These are phyloP conservation scores for human (Homo sapiens) DNA, from an alignment of 2,113 vertebrate species.

Conservation along the genomic window DNA sequence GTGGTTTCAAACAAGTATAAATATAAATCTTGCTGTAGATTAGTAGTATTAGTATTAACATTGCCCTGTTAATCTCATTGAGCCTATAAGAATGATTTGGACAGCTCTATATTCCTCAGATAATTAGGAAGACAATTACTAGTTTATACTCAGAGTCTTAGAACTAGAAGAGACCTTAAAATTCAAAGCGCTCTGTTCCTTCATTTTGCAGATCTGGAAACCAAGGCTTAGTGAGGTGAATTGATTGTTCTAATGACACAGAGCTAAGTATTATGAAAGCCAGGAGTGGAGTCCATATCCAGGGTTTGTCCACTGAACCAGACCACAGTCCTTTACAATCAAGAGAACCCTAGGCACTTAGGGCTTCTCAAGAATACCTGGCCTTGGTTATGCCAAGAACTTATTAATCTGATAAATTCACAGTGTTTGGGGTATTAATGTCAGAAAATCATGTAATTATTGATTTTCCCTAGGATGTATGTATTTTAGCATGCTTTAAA, in stretches of 20 bases:
- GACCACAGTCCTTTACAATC: background rate
- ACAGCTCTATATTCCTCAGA: background rate
- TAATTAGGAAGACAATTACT: background rate
- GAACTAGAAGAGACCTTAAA: background rate
- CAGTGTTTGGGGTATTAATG: background rate
- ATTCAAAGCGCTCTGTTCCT: background rate
- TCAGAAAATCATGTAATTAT: background rate
- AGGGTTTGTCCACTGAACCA: background rate
- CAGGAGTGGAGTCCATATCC: background rate
- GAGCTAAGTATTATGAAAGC: background rate
- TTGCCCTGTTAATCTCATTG: background rate
- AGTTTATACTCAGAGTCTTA: background rate
- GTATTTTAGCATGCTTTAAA: background rate
- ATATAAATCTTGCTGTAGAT: background rate
- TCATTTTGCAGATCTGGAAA: slow-evolving; percentile 3
- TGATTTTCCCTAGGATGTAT: background rate
- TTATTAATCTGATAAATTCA: background rate
- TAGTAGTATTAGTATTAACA: background rate
- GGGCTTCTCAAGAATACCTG: background rate
- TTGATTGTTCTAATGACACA: background rate
- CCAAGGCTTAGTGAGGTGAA: background rate
- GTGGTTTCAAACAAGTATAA: background rate
- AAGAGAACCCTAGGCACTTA: background rate
- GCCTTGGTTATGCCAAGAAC: background rate
- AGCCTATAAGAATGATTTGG: background rate